Evolutionary conservation across 2,797 vertebrate species (phyloP).

Genomic region (Gymnoscopelus braueri): DNA sequence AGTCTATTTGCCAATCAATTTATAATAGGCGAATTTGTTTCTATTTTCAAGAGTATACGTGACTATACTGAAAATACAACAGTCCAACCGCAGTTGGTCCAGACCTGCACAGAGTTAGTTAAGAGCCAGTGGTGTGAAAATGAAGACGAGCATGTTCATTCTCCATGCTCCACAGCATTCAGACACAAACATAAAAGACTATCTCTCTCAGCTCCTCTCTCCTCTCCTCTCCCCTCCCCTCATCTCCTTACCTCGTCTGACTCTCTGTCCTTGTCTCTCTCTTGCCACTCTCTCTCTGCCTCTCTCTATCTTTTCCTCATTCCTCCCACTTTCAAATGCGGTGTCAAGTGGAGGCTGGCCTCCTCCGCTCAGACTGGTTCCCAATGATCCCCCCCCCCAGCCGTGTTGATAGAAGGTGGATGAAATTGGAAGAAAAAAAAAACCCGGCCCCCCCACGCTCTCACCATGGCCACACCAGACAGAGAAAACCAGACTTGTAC

Average conservation of each 20-base stretch:
- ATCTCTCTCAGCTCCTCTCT: constrained; percentile 8
- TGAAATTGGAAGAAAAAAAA: constrained; percentile 45
- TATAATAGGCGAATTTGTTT: constrained; percentile 2
- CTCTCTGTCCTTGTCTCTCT: constrained; percentile 9
- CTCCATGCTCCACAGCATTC: constrained; percentile 31
- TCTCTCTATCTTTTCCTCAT: neutral
- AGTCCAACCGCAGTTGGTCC: constrained; percentile 15
- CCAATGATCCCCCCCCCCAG: constrained; percentile 3
- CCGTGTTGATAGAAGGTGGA: constrained; percentile 32
- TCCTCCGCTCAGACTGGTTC: constrained; percentile 22
- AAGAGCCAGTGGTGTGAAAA: constrained; percentile 32
- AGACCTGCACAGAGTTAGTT: constrained; percentile 27
- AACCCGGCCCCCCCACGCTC: neutral
- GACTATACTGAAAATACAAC: constrained; percentile 24
- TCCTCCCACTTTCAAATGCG: neutral
- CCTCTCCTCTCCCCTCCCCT: constrained; percentile 34
- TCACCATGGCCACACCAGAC: constrained; percentile 9
- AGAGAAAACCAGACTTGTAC: constrained; percentile 36
- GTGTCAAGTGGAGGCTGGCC: constrained; percentile 4
- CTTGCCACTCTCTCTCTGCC: neutral
- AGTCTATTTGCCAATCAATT: neutral
- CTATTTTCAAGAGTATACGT: constrained; percentile 79
- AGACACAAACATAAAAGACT: constrained; percentile 27
- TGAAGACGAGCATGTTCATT: constrained; percentile 61
- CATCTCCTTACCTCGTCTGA: constrained; percentile 15